Percentiles rank a stretch among this genome's conserved stretches.
Conservation (phyloP, 1,140 invertebrate genomes). For the Danaus plexippus region DNA sequence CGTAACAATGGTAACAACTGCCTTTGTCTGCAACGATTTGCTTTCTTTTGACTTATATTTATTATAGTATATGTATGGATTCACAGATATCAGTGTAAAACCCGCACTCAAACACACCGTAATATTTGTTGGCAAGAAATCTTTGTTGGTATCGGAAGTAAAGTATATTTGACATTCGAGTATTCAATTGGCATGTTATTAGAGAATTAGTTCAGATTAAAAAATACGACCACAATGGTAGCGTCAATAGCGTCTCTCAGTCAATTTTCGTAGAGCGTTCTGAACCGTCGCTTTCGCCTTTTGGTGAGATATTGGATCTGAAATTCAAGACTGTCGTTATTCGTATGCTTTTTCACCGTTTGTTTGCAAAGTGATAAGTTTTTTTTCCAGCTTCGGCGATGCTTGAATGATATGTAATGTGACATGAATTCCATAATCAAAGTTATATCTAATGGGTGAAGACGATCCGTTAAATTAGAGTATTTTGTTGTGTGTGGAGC, state of each 20-base stretch:
- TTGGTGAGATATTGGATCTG: conserved; percentile 66
- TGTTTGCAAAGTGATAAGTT: neutral
- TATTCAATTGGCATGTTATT: too few relatives aligned
- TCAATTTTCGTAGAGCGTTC: conserved; percentile 67
- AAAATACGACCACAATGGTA: conserved; percentile 5
- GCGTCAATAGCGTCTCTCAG: conserved; percentile 57
- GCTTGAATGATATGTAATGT: conserved; percentile 17
- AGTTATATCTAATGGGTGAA: conserved; percentile 23
- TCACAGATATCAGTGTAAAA: too few relatives aligned
- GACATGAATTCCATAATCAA: conserved; percentile 16
- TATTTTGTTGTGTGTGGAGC: conserved; percentile 12
- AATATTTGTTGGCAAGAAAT: too few relatives aligned
- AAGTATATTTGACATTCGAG: too few relatives aligned
- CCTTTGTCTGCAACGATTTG: too few relatives aligned
- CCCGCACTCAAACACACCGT: too few relatives aligned
- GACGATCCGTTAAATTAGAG: conserved; percentile 16
- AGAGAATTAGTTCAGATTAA: too few relatives aligned
- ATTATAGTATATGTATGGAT: too few relatives aligned
- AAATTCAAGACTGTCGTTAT: conserved; percentile 30
- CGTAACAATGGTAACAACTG: too few relatives aligned
- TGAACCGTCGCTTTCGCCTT: conserved; percentile 68
- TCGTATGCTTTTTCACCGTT: neutral
- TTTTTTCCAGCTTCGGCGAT: conserved; percentile 11
- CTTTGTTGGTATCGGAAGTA: too few relatives aligned
- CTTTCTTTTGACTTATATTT: too few relatives aligned